Conservation (phyloP, 2,113 vertebrate genomes). For the Anhinga rufa region DNA sequence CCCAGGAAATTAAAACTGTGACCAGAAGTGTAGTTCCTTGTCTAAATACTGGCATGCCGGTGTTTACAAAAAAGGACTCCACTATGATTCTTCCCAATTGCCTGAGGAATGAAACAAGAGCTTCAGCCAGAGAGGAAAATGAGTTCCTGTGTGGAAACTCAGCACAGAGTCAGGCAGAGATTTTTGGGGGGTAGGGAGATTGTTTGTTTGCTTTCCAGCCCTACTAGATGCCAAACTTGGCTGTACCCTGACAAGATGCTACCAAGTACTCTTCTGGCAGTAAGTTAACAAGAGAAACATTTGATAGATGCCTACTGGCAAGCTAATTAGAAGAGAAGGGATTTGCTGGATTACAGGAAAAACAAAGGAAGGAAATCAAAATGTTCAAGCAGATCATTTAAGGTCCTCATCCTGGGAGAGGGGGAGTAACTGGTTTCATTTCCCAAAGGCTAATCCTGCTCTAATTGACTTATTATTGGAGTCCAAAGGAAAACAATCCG, state of each 20-base stretch:
- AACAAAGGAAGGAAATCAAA: constrained; percentile 45
- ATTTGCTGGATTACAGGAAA: not conserved
- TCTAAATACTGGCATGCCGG: constrained; percentile 10
- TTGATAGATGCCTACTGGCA: constrained; percentile 15
- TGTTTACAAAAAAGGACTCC: not conserved
- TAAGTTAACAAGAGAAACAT: not conserved
- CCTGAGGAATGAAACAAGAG: not conserved
- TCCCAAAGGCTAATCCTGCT: constrained; percentile 27
- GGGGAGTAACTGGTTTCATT: not conserved
- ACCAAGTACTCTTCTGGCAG: not conserved
- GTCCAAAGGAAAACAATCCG: not conserved
- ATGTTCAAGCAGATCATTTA: not conserved
- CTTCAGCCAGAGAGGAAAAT: not conserved
- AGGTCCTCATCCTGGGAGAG: not conserved
- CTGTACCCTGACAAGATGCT: not conserved
- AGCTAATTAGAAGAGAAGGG: constrained; percentile 43
- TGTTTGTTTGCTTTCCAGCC: not conserved
- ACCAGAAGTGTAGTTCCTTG: not conserved
- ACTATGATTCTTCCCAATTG: not conserved
- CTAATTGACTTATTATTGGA: constrained; percentile 27
- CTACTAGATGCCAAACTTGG: not conserved
- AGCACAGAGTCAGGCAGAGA: not conserved
- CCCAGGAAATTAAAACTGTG: constrained; percentile 21
- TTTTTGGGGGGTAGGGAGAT: not conserved
- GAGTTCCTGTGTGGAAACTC: not conserved